Conservation (phyloP, 2,888 invertebrate species). For the Ischnura elegans region DNA sequence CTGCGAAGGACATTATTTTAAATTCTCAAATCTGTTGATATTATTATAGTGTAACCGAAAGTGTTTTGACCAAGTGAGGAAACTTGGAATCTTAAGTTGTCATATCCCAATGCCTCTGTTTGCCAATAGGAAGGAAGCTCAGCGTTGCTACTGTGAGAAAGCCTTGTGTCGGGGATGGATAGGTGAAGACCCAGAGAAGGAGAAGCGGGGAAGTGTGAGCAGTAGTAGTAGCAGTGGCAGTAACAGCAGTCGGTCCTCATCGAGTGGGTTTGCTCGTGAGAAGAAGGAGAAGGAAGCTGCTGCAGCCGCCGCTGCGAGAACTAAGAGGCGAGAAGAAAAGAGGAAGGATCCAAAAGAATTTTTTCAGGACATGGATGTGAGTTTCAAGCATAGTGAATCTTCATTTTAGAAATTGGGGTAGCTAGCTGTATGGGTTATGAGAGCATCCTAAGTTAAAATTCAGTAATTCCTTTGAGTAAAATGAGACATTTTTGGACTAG, state of each 20-base stretch:
- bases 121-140: conserved; percentile 92
- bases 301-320: conserved; percentile 70
- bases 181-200: conserved; percentile 91
- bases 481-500: no score
- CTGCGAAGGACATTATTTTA: no score
- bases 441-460: no score
- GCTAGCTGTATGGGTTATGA: no score
- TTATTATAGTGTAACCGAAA: no score
- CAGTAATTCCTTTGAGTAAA: no score
- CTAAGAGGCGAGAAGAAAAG: conserved; percentile 78
- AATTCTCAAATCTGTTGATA: no score
- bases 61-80: no score
- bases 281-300: conserved; percentile 75
- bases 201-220: conserved; percentile 80
- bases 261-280: conserved; percentile 71
- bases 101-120: neutral
- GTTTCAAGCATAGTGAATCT: no score
- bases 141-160: conserved; percentile 96
- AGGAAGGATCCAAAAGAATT: conserved; percentile 78
- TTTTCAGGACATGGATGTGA: conserved; percentile 84
- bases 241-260: conserved; percentile 77
- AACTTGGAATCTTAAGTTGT: no score
- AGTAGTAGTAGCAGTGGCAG: conserved; percentile 78
- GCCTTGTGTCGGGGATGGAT: conserved; percentile 96
- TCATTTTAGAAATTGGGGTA: no score